These are phyloP conservation scores for Bombylius major DNA, from an alignment of 2,888 invertebrate species.

Conservation along the genomic window DNA sequence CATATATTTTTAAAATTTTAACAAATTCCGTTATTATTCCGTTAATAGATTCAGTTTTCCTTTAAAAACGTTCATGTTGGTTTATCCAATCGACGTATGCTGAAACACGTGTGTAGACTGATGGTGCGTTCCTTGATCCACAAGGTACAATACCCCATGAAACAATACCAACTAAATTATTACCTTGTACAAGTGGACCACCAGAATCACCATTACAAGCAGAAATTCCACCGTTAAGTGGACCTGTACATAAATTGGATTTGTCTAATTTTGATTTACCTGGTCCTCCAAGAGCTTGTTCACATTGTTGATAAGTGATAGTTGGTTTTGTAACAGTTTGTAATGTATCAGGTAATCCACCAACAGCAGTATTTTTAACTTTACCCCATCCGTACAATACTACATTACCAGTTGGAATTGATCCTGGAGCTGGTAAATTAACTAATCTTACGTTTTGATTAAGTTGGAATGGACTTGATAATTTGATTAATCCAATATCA, in stretches of 20 bases:
- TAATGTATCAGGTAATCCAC: slow-evolving; percentile 20
- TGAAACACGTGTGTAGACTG: slow-evolving; percentile 37
- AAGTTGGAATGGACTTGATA: slow-evolving; percentile 23
- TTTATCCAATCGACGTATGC: slow-evolving; percentile 34
- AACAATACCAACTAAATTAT: slow-evolving; percentile 36
- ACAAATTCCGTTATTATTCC: no score
- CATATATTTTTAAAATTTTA: no score
- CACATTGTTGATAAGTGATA: slow-evolving; percentile 22
- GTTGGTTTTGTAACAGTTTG: slow-evolving; percentile 26
- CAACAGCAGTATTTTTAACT: slow-evolving; percentile 17
- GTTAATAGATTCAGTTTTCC: no score
- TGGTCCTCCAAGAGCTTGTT: not conserved
- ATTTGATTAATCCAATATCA: slow-evolving; percentile 42
- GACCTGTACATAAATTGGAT: slow-evolving; percentile 38
- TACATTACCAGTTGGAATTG: slow-evolving; percentile 23
- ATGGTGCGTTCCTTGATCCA: slow-evolving; percentile 31
- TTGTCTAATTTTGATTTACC: slow-evolving; percentile 19
- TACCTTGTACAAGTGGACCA: slow-evolving; percentile 28
- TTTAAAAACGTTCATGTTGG: not conserved
- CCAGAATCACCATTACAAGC: slow-evolving; percentile 38
- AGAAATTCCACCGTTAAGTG: slow-evolving; percentile 31
- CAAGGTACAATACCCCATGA: slow-evolving; percentile 42
- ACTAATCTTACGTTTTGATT: slow-evolving; percentile 27
- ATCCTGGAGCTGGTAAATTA: slow-evolving; percentile 26
- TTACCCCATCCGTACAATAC: slow-evolving; percentile 40